These are phyloP conservation scores for Morus bassanus DNA, from an alignment of 2,797 vertebrate species.

Conservation along the genomic window DNA sequence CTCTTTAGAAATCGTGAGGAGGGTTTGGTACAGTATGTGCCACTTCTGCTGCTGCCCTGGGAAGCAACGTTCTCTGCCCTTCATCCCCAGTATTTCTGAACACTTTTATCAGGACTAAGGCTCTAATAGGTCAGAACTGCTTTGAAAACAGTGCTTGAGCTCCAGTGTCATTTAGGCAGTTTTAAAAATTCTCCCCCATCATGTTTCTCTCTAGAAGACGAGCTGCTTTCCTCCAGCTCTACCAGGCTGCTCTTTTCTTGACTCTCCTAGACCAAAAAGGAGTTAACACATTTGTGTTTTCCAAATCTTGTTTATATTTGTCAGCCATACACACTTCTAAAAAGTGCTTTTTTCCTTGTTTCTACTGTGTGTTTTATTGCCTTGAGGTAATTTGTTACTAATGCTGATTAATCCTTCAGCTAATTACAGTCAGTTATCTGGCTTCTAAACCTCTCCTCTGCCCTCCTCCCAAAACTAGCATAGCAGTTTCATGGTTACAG, in stretches of 20 bases:
- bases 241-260: background rate
- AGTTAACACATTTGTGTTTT: background rate
- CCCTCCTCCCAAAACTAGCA: background rate
- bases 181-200: background rate
- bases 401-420: background rate
- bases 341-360: background rate
- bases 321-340: background rate
- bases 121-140: background rate
- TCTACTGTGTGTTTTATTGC: background rate
- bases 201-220: background rate
- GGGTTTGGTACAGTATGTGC: background rate
- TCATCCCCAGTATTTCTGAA: background rate
- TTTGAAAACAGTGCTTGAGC: background rate
- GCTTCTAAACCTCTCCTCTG: background rate
- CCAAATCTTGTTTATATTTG: background rate
- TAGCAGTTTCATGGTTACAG: background rate
- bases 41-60: background rate
- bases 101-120: background rate
- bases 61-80: background rate
- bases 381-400: background rate
- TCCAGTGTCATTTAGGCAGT: background rate
- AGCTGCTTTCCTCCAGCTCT: background rate
- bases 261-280: background rate
- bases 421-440: background rate
- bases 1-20: background rate